phyloP scores from a whole-genome alignment of 2,888 invertebrate species.

The Drosophila quasianomalipes region DNA sequence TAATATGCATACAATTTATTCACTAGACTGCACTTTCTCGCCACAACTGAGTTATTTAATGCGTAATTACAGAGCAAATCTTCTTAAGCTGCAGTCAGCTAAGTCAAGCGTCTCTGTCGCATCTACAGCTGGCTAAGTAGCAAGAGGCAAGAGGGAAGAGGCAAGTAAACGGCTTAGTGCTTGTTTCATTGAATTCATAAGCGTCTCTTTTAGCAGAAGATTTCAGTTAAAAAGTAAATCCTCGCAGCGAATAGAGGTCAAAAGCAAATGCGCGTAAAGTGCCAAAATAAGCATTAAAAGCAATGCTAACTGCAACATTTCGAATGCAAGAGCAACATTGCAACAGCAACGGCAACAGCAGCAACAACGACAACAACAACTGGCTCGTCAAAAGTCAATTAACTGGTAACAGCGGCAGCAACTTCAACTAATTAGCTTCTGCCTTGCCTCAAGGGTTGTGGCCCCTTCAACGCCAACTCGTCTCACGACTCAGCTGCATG shows the following conservation, averaged over 20 bases:
- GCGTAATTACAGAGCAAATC: slow-evolving; percentile 73
- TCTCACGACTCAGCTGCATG: slow-evolving; percentile 3
- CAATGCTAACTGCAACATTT: slow-evolving; percentile 35
- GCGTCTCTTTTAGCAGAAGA: slow-evolving; percentile 33
- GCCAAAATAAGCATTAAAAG: slow-evolving; percentile 51
- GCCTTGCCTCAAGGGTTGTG: slow-evolving; percentile 58
- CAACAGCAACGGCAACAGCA: slow-evolving; percentile 8
- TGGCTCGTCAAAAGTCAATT: slow-evolving; percentile 76
- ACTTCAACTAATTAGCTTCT: slow-evolving; percentile 75
- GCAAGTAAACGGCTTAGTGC: slow-evolving; percentile 60
- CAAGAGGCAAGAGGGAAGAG: slow-evolving; percentile 9
- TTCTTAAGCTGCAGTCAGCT: slow-evolving; percentile 34
- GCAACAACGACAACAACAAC: slow-evolving; percentile 13
- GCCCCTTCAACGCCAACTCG: slow-evolving; percentile 30
- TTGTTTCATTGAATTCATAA: slow-evolving; percentile 74
- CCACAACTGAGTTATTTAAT: slow-evolving; percentile 65
- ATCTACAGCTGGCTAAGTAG: slow-evolving; percentile 19
- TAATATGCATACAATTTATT: slow-evolving; percentile 65
- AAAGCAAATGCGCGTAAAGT: slow-evolving; percentile 20
- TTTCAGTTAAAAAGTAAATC: slow-evolving; percentile 45
- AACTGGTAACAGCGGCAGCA: slow-evolving; percentile 74
- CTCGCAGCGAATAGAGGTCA: slow-evolving; percentile 19
- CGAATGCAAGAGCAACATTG: slow-evolving; percentile 5
- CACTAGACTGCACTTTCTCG: slow-evolving; percentile 40
- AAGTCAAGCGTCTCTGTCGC: slow-evolving; percentile 4